Conservation (phyloP, 2,888 invertebrate species). For the Cynaeus angustus region DNA sequence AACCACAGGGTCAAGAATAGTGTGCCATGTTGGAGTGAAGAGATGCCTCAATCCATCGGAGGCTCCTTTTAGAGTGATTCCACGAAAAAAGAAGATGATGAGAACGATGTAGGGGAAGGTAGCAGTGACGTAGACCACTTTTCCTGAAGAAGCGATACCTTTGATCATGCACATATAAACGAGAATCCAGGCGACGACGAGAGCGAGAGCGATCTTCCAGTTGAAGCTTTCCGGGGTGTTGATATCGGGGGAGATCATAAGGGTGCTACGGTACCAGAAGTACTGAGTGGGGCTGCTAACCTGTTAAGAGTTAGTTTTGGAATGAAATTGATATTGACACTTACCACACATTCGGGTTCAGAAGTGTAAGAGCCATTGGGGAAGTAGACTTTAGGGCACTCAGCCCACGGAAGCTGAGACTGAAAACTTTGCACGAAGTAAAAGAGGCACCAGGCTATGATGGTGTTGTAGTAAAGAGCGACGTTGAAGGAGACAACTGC, state of each 20-base stretch:
- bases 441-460: constrained; percentile 98
- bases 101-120: constrained; percentile 97
- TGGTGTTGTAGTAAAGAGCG: constrained; percentile 97
- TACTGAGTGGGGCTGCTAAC: constrained; percentile 93
- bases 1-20: constrained; percentile 92
- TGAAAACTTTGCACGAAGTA: constrained; percentile 96
- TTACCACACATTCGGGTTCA: constrained; percentile 88
- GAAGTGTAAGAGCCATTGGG: constrained; percentile 84
- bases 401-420: constrained; percentile 92
- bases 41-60: constrained; percentile 88
- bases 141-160: constrained; percentile 97
- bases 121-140: constrained; percentile 97
- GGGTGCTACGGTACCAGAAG: constrained; percentile 95
- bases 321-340: constrained; percentile 65
- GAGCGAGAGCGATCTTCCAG: constrained; percentile 91
- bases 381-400: constrained; percentile 90
- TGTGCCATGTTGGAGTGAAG: constrained; percentile 95
- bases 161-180: constrained; percentile 98
- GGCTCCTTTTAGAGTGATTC: constrained; percentile 88
- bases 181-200: constrained; percentile 93
- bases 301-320: constrained; percentile 70
- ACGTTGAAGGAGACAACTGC: constrained; percentile 98
- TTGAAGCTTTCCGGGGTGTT: constrained; percentile 91
- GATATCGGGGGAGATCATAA: constrained; percentile 92
- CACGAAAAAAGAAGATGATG: constrained; percentile 96